Evolutionary conservation across 2,113 vertebrate genomes (phyloP).

Genomic region (Hiodon tergisus): DNA sequence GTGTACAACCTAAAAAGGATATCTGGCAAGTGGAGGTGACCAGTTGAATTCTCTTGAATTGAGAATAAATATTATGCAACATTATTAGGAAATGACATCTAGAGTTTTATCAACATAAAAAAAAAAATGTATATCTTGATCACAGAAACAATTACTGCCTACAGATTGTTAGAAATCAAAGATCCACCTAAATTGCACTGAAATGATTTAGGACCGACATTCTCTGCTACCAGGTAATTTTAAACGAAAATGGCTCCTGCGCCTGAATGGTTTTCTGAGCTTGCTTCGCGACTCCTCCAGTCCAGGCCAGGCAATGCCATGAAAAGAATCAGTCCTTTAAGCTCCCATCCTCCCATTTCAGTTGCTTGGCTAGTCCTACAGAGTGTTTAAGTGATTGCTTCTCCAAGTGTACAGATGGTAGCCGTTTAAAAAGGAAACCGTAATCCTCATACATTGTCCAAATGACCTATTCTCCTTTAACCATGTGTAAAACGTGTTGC

Average conservation of each 20-base stretch:
- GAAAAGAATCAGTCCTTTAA: not conserved
- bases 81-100: no score
- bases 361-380: no score
- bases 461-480: not conserved
- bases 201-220: not conserved
- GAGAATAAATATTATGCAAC: no score
- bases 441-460: no score
- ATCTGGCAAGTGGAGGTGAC: no score
- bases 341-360: not conserved
- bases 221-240: not conserved
- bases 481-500: not conserved
- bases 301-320: not conserved
- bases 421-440: no score
- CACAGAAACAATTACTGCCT: not conserved
- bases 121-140: not conserved
- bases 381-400: no score
- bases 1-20: not conserved
- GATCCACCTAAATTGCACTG: not conserved
- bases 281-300: no score
- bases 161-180: not conserved
- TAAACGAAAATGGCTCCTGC: not conserved
- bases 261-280: not conserved
- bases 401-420: no score
- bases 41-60: no score
- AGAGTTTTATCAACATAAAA: no score